Evolutionary conservation across 2,113 vertebrate species (phyloP).

Genomic region (Festucalex cinctus): DNA sequence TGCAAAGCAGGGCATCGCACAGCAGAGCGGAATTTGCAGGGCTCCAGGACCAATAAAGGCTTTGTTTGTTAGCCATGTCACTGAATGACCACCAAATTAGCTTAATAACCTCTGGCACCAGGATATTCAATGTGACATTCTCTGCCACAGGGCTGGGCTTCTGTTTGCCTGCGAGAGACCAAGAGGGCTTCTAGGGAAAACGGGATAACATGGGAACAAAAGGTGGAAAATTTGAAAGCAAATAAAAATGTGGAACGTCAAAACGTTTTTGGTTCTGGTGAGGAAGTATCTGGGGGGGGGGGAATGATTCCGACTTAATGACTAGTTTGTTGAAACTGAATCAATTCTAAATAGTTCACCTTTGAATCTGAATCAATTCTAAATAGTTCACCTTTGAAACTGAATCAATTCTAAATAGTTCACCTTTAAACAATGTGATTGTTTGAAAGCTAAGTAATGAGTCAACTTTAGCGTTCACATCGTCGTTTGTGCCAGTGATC

Average conservation of each 20-base stretch:
- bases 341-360: too few species aligned
- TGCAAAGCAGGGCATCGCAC: slow-evolving; percentile 35
- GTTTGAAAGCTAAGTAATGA: too few species aligned
- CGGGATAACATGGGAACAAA: slow-evolving; percentile 25
- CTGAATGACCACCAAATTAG: slow-evolving; percentile 72
- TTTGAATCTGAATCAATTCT: too few species aligned
- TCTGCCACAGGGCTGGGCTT: slow-evolving; percentile 48
- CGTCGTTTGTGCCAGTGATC: too few species aligned
- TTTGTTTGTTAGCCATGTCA: slow-evolving; percentile 72
- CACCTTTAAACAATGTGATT: too few species aligned
- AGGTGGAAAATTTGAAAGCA: slow-evolving; percentile 24
- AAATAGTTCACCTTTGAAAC: too few species aligned
- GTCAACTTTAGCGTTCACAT: too few species aligned
- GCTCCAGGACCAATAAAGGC: slow-evolving; percentile 62
- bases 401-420: too few species aligned
- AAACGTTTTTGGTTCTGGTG: too few species aligned
- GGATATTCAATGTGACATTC: slow-evolving; percentile 67
- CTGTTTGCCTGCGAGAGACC: slow-evolving; percentile 42
- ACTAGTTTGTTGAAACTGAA: too few species aligned
- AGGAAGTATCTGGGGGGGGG: too few species aligned
- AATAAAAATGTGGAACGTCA: slow-evolving; percentile 14
- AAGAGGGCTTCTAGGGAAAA: slow-evolving; percentile 3
- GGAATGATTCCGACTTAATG: too few species aligned
- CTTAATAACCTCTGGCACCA: slow-evolving; percentile 69
- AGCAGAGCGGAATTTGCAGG: slow-evolving; percentile 37